Conservation (phyloP, 2,113 vertebrate genomes). For the Urocolius indicus region DNA sequence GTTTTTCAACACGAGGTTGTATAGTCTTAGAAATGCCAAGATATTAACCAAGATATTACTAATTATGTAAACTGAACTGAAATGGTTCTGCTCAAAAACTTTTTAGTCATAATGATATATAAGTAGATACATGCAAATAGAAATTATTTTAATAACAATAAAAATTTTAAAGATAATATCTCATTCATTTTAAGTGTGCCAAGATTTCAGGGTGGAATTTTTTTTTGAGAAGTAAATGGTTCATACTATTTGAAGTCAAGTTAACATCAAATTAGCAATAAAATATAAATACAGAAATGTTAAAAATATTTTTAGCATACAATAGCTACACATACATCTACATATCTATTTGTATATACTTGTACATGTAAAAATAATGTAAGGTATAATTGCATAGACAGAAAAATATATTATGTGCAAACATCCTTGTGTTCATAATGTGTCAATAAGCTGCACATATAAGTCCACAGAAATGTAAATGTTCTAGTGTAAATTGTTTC, state of each 20-base stretch:
- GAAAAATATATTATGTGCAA: not conserved
- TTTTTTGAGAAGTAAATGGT: not conserved
- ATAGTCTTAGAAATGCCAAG: not conserved
- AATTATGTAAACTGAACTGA: not conserved
- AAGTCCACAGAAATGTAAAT: not conserved
- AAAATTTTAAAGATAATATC: not conserved
- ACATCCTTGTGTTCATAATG: not conserved
- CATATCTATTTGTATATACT: not conserved
- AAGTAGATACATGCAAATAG: not conserved
- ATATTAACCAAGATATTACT: not conserved
- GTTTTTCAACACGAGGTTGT: not conserved
- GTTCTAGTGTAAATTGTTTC: not conserved
- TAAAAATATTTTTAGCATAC: too few species aligned
- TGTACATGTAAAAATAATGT: not conserved
- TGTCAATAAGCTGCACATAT: not conserved
- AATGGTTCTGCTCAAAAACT: not conserved
- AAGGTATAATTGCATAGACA: not conserved
- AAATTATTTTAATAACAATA: not conserved
- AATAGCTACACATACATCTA: not conserved
- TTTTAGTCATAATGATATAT: not conserved
- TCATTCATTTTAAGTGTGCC: not conserved
- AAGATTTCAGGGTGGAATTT: not conserved
- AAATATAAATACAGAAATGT: not conserved
- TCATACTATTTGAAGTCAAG: not conserved
- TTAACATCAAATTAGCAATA: not conserved